Evolutionary conservation across 2,113 vertebrate species (phyloP).

Genomic region (Pedetes capensis): DNA sequence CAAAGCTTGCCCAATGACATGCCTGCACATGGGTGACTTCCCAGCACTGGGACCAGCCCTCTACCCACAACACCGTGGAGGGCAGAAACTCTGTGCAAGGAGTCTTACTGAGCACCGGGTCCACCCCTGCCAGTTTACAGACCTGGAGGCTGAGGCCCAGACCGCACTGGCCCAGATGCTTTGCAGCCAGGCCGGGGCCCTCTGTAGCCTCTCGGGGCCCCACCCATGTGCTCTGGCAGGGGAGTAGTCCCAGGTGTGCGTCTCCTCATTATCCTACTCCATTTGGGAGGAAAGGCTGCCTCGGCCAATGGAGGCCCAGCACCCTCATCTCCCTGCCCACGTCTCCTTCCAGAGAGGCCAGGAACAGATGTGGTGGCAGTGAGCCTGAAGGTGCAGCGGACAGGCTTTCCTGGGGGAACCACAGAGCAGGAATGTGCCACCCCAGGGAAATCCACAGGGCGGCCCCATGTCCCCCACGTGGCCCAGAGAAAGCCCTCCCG

Average conservation of each 20-base stretch:
- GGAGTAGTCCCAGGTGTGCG: background rate
- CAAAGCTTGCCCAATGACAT: background rate
- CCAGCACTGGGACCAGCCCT: background rate
- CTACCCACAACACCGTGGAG: fast-evolving
- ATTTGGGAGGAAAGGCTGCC: background rate
- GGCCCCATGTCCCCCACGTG: background rate
- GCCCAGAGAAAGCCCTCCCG: too few relatives aligned
- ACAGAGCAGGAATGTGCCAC: background rate
- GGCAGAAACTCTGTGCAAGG: background rate
- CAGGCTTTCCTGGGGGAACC: background rate
- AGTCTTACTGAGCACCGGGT: background rate
- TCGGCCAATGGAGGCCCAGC: background rate
- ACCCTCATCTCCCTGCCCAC: background rate
- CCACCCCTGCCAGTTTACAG: background rate
- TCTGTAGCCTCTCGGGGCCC: fast-evolving
- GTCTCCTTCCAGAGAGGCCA: background rate
- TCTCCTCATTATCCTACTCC: background rate
- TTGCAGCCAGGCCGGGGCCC: too few relatives aligned
- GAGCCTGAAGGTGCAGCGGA: background rate
- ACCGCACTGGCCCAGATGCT: background rate
- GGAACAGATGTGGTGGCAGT: too few relatives aligned
- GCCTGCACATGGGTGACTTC: background rate
- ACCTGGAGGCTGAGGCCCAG: background rate
- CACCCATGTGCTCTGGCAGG: background rate
- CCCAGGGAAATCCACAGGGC: background rate